Base-by-base conservation (phyloP, 2,888 invertebrate species). In the Phymatocera aterrima region DNA sequence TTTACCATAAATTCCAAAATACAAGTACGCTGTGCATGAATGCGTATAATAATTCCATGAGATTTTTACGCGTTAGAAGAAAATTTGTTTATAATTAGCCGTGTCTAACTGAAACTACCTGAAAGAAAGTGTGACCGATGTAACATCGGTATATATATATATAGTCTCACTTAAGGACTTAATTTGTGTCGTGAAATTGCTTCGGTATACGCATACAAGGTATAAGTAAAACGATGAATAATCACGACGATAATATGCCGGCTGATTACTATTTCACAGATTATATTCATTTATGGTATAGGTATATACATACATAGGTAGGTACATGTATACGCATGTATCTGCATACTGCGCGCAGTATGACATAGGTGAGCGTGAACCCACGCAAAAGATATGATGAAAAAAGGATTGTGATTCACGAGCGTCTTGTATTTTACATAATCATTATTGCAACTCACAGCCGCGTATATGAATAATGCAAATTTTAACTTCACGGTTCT, bases 401-500 rank as follows among this genome's bases (percentile, higher is more conserved):
- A 28, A 54, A 21, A n/a, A 68, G 28, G 24, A 24, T 40, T 12
- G 72, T 51, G 48, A 72, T 51, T 72, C 72, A 48, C 51, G 51
- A 15, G 34, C 34, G 48, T 6, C 43, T 43, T 43, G 51, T 68
- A 21, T 72, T 72, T 72, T 72, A 34, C 72, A 72, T 72, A 72
- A 72, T 72, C 48, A 51, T 72, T 72, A 72, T 72, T 40, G 51
- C 72, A 72, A 51, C 48, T 24, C n/a, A n/a, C n/a, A n/a, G n/a
- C n/a, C n/a, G n/a, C 51, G 31, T 18, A 31, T 72, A 72, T 72
- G 72, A 72, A 72, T 72, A 72, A 72, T 72, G 72, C 48, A 21
- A 72, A 72, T 72, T 51, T 48, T 31, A 12, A 72, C 72, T 72
- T 72, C 48, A 72, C 72, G 72, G 43, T 72, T 48, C 70, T 70